Percentiles rank a stretch among this genome's conserved stretches.
phyloP scores from a whole-genome alignment of 2,797 vertebrate species.

The Pristis pectinata region DNA sequence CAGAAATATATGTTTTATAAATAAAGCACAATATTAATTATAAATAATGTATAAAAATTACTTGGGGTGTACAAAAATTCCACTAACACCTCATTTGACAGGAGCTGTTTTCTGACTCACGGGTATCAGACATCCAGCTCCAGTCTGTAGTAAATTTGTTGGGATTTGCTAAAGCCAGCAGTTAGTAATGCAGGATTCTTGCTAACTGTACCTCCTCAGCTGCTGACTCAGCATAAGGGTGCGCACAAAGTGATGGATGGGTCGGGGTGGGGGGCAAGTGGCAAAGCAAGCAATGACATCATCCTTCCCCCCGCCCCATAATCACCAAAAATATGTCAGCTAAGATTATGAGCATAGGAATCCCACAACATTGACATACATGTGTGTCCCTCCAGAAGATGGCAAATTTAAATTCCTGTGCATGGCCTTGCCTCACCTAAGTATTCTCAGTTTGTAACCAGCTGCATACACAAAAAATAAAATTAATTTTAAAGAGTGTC shows the following conservation, averaged over 20 bases:
- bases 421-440: no score
- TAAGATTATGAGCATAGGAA: no score
- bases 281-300: not conserved
- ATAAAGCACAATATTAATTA: no score
- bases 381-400: no score
- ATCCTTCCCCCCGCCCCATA: not conserved
- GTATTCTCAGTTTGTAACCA: not conserved
- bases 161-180: not conserved
- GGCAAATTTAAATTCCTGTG: no score
- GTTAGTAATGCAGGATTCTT: not conserved
- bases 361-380: no score
- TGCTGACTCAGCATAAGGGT: not conserved
- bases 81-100: not conserved
- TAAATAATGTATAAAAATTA: no score
- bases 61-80: no score
- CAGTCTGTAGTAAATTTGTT: not conserved
- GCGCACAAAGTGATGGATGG: no score
- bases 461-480: not conserved
- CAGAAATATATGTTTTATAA: no score
- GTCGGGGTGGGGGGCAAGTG: no score
- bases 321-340: no score
- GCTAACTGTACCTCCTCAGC: not conserved
- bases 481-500: not conserved
- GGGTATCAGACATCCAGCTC: not conserved
- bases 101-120: not conserved